phyloP scores from a whole-genome alignment of 2,888 invertebrate species.

The Eupithecia centaureata region DNA sequence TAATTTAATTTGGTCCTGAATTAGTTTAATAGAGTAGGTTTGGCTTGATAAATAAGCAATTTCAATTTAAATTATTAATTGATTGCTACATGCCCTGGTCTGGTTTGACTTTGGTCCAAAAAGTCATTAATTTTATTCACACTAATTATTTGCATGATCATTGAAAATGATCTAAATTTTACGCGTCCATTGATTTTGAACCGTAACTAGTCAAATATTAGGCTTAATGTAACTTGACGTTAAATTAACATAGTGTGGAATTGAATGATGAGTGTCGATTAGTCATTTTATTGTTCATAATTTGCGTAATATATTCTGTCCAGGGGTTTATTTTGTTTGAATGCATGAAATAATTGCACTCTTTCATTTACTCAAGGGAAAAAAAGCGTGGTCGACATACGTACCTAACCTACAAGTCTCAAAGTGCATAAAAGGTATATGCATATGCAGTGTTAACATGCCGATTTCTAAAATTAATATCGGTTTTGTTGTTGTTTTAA shows the following conservation, averaged over 20 bases:
- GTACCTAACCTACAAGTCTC: no score
- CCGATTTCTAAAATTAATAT: no score
- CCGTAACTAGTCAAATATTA: conserved; percentile 6
- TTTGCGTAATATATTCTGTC: background rate
- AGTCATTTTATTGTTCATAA: background rate
- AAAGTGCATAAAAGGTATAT: no score
- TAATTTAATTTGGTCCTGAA: conserved; percentile 1
- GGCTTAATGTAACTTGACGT: background rate
- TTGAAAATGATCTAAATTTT: conserved; percentile 27
- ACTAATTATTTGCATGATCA: conserved; percentile 40
- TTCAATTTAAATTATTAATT: conserved; percentile 45
- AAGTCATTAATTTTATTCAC: conserved; percentile 48
- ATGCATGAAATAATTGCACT: no score
- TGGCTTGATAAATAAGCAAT: conserved; percentile 33
- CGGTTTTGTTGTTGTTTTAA: no score
- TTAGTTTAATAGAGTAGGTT: conserved; percentile 20
- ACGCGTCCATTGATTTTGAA: background rate
- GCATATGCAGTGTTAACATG: no score
- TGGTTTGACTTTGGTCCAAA: conserved; percentile 32
- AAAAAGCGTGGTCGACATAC: no score
- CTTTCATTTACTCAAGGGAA: no score
- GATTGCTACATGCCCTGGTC: conserved; percentile 27
- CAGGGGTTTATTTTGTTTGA: no score
- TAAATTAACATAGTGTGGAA: background rate
- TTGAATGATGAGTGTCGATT: conserved; percentile 5